Evolutionary conservation across 2,113 vertebrate genomes (phyloP).

Genomic region (Arvicanthis niloticus): DNA sequence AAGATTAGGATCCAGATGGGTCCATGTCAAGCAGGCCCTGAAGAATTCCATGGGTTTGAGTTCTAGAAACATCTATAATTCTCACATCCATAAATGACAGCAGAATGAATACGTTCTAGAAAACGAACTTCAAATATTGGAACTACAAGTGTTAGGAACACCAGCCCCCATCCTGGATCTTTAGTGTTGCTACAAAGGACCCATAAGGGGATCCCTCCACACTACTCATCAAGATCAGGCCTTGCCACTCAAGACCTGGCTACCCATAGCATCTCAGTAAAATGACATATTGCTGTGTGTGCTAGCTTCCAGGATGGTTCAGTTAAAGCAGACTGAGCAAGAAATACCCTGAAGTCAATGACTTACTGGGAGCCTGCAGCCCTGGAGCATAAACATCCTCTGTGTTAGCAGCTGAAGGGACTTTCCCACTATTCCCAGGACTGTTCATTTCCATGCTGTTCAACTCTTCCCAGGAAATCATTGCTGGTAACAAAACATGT

Average conservation of each 20-base stretch:
- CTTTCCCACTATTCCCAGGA: neutral
- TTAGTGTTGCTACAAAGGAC: fast-evolving
- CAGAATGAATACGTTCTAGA: neutral
- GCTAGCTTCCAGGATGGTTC: neutral
- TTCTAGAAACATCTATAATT: constrained; percentile 5
- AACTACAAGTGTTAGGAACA: neutral
- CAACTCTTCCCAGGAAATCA: neutral
- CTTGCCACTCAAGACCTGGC: too few relatives aligned
- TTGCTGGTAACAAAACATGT: neutral
- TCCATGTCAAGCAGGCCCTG: neutral
- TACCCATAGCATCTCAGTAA: neutral
- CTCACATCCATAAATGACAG: neutral
- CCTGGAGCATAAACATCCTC: neutral
- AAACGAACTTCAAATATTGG: neutral
- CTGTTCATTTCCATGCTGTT: neutral
- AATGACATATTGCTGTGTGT: fast-evolving
- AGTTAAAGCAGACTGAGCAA: neutral
- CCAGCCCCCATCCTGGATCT: neutral
- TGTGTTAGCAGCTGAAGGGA: neutral
- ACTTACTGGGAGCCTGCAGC: too few relatives aligned
- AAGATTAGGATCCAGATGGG: neutral
- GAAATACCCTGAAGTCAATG: neutral
- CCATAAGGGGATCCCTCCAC: neutral
- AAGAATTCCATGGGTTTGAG: neutral
- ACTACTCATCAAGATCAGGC: too few relatives aligned